phyloP scores from a whole-genome alignment of 2,888 invertebrate genomes.

The Patella depressa region DNA sequence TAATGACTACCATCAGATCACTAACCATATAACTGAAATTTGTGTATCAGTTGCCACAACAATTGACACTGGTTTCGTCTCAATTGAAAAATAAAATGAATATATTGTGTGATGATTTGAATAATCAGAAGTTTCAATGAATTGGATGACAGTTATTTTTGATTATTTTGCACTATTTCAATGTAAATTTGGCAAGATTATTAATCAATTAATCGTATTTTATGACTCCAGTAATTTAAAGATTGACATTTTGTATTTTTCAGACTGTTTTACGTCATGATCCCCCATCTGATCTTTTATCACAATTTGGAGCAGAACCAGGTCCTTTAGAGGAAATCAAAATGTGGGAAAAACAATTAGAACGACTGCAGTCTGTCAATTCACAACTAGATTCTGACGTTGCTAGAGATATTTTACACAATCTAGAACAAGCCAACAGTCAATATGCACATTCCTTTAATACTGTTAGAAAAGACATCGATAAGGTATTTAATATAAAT shows the following conservation, averaged over 20 bases:
- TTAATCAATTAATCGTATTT: background rate
- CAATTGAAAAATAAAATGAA: no score
- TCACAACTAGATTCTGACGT: conserved; percentile 67
- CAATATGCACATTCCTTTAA: conserved; percentile 68
- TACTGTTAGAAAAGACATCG: conserved; percentile 65
- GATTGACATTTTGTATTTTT: conserved; percentile 11
- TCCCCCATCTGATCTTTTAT: conserved; percentile 60
- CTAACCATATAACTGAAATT: no score
- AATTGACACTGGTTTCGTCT: no score
- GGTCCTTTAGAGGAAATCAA: conserved; percentile 68
- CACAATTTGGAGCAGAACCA: conserved; percentile 62
- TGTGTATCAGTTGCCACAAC: no score
- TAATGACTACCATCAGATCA: no score
- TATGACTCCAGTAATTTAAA: background rate
- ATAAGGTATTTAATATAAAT: conserved; percentile 51
- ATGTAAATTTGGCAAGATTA: no score
- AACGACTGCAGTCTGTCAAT: conserved; percentile 65
- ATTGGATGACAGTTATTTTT: no score
- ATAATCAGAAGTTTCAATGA: no score
- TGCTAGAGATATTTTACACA: conserved; percentile 68
- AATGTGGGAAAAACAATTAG: conserved; percentile 67
- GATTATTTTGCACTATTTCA: no score
- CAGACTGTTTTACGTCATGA: conserved; percentile 67
- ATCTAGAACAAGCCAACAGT: conserved; percentile 68
- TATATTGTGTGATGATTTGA: no score